Base-by-base conservation (phyloP, 2,888 invertebrate genomes). In the Ectobius pallidus region DNA sequence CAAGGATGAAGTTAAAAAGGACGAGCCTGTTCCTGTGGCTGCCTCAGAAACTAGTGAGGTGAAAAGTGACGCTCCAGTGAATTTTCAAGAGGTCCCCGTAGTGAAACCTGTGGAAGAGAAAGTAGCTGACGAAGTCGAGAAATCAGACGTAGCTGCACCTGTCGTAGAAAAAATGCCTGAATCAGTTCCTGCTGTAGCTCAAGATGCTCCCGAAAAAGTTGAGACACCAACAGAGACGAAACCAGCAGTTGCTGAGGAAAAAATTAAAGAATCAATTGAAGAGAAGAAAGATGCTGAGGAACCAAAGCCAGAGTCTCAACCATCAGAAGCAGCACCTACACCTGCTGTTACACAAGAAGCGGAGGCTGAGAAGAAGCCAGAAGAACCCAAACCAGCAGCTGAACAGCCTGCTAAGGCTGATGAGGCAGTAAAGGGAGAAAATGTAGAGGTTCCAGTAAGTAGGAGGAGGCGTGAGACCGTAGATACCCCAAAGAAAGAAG, bases 361-460 rank as follows among this genome's bases (percentile, higher is more conserved):
- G n/a, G n/a, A 70, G 27, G 58, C 61, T 27, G 18, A 46, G 25
- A 49, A 73, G 55, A 71, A 70, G 34, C 27, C 44, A 11, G 68
- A 70, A n/a, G 42, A 61, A 14, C 20, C 42, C 27, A 49, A 14
- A 27, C 11, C 49, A 25, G 52, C 58, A 22, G 32, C 42, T 6
- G 70, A 82, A 62, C 84, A 84, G 74, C 80, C 80, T 77, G 30
- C 79, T 20, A 32, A 22, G 74, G 75, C 73, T 46, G 73, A 75
- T 39, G 74, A 77, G 69, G 71, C 73, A 39, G 74, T 74, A 49
- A 75, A 75, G 69, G 49, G 58, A 73, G 76, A 78, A 77, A 77
- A 77, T 75, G 77, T 74, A 74, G 80, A 72, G 30, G 77, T 73
- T 75, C 74, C 75, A 72, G 62, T 34, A 73, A 73, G 77, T 75